phyloP scores from a whole-genome alignment of 2,797 vertebrate genomes.

The Myotis planiceps region DNA sequence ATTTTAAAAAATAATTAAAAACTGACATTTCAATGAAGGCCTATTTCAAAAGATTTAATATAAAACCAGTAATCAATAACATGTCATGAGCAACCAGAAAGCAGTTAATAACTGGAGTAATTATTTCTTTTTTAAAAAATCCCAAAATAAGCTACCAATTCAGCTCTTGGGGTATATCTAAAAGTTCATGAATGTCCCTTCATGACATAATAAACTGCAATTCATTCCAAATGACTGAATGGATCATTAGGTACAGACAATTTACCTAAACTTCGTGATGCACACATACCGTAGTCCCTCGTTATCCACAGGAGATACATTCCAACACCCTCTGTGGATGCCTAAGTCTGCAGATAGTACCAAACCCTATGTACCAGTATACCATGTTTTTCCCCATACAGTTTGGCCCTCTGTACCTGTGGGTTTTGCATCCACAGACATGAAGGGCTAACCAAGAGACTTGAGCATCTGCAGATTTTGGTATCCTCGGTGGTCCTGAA shows the following conservation, averaged over 20 bases:
- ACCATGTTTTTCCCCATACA: background rate
- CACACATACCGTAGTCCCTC: background rate
- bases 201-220: constrained; percentile 51
- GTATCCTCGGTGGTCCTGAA: background rate
- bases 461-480: background rate
- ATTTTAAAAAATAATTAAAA: background rate
- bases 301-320: background rate
- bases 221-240: constrained; percentile 68
- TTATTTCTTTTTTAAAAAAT: constrained; percentile 37
- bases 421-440: background rate
- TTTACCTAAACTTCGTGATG: background rate
- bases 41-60: constrained; percentile 21
- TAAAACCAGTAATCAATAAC: background rate
- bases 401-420: background rate
- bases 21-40: background rate
- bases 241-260: background rate
- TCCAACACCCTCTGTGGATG: background rate
- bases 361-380: background rate
- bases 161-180: constrained; percentile 58
- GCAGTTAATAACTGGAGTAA: constrained; percentile 36
- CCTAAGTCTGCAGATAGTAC: background rate
- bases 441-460: background rate
- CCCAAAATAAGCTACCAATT: constrained; percentile 47
- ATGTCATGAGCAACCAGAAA: constrained; percentile 40
- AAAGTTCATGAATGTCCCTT: constrained; percentile 65